Conservation (phyloP, 2,797 vertebrate genomes). For the Pelodytes ibericus region DNA sequence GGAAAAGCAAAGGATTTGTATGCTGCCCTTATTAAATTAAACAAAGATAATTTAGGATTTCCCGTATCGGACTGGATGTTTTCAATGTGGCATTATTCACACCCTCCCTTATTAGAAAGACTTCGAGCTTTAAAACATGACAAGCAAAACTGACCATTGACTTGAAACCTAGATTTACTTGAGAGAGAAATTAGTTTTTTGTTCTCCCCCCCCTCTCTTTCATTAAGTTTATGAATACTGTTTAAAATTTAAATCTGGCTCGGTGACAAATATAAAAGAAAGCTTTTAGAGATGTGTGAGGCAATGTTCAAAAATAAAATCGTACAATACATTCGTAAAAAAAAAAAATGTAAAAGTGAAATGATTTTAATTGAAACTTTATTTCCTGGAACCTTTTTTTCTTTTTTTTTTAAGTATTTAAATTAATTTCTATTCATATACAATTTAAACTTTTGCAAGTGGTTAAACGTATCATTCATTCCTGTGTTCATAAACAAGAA, state of each 20-base stretch:
- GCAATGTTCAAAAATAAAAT: slow-evolving; percentile 36
- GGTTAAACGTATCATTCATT: neutral
- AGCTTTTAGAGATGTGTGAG: slow-evolving; percentile 24
- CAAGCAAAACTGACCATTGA: slow-evolving; percentile 74
- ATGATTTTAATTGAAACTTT: slow-evolving; percentile 37
- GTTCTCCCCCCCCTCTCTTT: neutral
- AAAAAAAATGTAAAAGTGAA: slow-evolving; percentile 6
- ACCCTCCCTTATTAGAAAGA: slow-evolving; percentile 95
- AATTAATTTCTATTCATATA: neutral
- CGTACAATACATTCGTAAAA: slow-evolving; percentile 20
- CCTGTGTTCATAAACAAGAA: slow-evolving; percentile 35
- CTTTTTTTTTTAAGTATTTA: neutral
- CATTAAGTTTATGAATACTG: neutral
- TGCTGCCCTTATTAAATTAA: slow-evolving; percentile 96
- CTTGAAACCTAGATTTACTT: neutral
- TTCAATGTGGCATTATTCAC: slow-evolving; percentile 99
- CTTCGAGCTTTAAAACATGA: slow-evolving; percentile 86
- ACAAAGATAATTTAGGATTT: slow-evolving; percentile 98
- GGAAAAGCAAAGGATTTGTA: slow-evolving; percentile 93
- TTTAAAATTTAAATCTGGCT: neutral
- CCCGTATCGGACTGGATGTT: slow-evolving; percentile 98
- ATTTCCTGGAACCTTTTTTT: slow-evolving; percentile 23
- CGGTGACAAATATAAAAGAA: slow-evolving; percentile 6
- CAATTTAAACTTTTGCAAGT: neutral
- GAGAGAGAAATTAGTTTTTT: neutral